These are phyloP conservation scores for Trichoplusia ni DNA, from an alignment of 1,140 invertebrate genomes.

Conservation along the genomic window DNA sequence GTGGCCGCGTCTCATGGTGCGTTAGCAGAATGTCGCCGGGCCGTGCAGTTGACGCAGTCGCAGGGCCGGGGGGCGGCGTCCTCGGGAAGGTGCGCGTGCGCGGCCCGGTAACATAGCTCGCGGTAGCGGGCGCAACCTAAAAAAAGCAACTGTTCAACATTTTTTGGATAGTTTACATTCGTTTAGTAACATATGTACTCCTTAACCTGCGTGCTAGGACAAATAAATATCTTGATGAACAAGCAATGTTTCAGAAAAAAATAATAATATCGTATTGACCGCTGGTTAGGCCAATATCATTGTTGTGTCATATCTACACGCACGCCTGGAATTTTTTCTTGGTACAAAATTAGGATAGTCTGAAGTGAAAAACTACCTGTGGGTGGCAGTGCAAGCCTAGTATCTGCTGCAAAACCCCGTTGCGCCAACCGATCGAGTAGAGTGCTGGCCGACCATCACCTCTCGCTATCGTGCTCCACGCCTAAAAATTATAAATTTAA, in stretches of 20 bases:
- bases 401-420: constrained; percentile 72
- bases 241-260: no score
- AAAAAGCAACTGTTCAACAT: not conserved
- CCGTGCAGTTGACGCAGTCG: constrained; percentile 61
- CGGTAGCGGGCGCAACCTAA: constrained; percentile 72
- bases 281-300: no score
- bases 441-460: constrained; percentile 76
- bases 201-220: no score
- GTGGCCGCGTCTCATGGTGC: constrained; percentile 36
- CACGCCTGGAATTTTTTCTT: no score
- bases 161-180: no score
- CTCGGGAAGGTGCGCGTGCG: constrained; percentile 56
- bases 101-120: constrained; percentile 72
- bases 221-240: no score
- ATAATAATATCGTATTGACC: no score
- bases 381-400: constrained; percentile 66
- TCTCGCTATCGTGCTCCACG: constrained; percentile 52
- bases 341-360: not conserved
- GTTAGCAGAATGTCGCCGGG: constrained; percentile 43
- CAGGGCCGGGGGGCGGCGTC: constrained; percentile 51
- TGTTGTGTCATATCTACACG: no score
- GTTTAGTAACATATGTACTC: no score
- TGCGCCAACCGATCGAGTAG: constrained; percentile 70
- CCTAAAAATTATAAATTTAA: constrained; percentile 37
- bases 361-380: constrained; percentile 51